Conservation (phyloP, 2,113 vertebrate genomes). For the Aspiorhynchus laticeps region DNA sequence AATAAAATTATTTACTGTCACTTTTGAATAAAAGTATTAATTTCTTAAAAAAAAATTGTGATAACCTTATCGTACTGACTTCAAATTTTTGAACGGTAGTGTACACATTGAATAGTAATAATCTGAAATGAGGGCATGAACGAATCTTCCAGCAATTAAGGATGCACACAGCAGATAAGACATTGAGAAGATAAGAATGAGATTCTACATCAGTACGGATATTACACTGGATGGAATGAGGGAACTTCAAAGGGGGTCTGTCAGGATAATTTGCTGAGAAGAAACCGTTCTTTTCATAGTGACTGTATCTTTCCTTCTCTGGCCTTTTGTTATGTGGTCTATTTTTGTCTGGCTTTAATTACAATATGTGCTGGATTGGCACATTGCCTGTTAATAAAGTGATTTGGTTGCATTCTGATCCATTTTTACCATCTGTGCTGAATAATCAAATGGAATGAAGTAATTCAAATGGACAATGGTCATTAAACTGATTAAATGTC, state of each 20-base stretch:
- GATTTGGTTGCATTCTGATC: slow-evolving; percentile 1
- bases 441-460: slow-evolving; percentile 27
- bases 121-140: slow-evolving; percentile 3
- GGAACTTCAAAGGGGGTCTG: slow-evolving; percentile 19
- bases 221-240: background rate
- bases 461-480: background rate
- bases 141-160: background rate
- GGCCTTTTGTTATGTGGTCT: slow-evolving; percentile 28
- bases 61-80: background rate
- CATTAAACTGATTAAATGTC: slow-evolving; percentile 34
- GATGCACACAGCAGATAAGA: background rate
- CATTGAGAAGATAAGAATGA: background rate
- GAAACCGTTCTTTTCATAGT: background rate
- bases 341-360: slow-evolving; percentile 38
- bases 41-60: background rate
- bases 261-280: slow-evolving; percentile 14
- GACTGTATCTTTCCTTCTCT: slow-evolving; percentile 7
- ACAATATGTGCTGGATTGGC: slow-evolving; percentile 3
- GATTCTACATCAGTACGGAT: background rate
- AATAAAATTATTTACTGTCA: background rate
- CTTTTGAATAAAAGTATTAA: background rate
- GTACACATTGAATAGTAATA: background rate
- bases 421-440: slow-evolving; percentile 19
- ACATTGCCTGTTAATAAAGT: slow-evolving; percentile 30
- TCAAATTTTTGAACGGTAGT: background rate